Conservation (phyloP, 2,797 vertebrate species). For the Periophthalmus magnuspinnatus region DNA sequence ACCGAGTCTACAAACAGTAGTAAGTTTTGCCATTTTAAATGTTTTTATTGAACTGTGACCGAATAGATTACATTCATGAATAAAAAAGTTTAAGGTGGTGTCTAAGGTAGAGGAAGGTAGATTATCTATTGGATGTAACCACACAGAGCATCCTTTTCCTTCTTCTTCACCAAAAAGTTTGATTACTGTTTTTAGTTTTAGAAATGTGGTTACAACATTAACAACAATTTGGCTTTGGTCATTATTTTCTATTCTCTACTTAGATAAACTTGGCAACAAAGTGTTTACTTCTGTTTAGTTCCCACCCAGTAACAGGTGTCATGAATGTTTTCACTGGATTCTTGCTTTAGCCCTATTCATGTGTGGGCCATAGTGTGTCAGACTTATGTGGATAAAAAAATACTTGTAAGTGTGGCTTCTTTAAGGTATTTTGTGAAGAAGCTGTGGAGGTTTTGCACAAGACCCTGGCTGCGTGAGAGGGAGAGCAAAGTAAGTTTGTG, state of each 20-base stretch:
- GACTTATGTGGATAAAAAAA: slow-evolving; percentile 27
- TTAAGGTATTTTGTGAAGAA: slow-evolving; percentile 21
- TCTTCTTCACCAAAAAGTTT: not conserved
- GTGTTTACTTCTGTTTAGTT: not conserved
- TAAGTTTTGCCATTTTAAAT: not conserved
- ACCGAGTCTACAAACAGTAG: not conserved
- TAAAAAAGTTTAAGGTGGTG: not conserved
- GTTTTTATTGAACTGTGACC: not conserved
- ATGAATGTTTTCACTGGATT: slow-evolving; percentile 7
- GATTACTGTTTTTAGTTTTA: not conserved
- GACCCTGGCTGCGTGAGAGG: slow-evolving; percentile 14
- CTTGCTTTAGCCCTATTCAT: slow-evolving; percentile 44
- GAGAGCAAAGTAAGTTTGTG: slow-evolving; percentile 3
- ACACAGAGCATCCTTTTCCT: not conserved
- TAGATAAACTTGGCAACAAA: not conserved
- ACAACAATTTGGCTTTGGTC: not conserved
- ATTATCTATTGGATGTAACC: no score
- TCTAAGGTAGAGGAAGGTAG: no score
- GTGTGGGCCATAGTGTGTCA: slow-evolving; percentile 21
- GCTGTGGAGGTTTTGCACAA: slow-evolving; percentile 22
- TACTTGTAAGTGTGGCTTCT: slow-evolving; percentile 27
- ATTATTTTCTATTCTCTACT: not conserved
- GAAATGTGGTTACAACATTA: not conserved
- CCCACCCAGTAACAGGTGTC: slow-evolving; percentile 1
- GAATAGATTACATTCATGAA: not conserved